Percentiles rank a stretch among this genome's conserved stretches.
phyloP scores from a whole-genome alignment of 2,888 invertebrate genomes.

The Dione juno region DNA sequence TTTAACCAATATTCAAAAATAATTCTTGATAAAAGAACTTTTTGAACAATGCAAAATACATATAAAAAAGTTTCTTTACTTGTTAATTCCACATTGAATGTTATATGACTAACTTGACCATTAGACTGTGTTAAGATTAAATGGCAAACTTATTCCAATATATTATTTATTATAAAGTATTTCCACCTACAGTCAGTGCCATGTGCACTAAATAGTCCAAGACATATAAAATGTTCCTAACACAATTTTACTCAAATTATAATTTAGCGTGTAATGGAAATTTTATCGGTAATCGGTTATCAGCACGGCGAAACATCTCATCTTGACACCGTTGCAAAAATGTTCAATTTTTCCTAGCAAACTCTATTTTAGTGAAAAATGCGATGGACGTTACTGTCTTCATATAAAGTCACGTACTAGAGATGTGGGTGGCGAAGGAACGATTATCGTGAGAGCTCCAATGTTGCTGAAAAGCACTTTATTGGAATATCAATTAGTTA shows the following conservation, averaged over 20 bases:
- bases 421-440: conserved; percentile 60
- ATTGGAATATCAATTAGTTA: not conserved
- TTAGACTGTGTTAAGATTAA: too few relatives aligned
- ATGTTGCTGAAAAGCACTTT: conserved; percentile 20
- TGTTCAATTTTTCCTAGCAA: conserved; percentile 68
- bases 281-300: conserved; percentile 50
- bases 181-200: not conserved
- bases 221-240: conserved; percentile 8
- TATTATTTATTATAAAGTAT: too few relatives aligned
- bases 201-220: not conserved
- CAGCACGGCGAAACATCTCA: conserved; percentile 56
- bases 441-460: conserved; percentile 55
- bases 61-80: too few relatives aligned
- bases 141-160: too few relatives aligned
- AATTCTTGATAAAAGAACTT: too few relatives aligned
- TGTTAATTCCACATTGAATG: too few relatives aligned
- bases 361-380: conserved; percentile 71
- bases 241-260: conserved; percentile 36
- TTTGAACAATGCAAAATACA: too few relatives aligned
- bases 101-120: too few relatives aligned
- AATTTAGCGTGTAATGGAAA: conserved; percentile 54
- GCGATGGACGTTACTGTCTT: conserved; percentile 59
- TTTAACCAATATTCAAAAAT: not conserved
- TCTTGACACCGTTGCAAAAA: conserved; percentile 59
- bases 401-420: conserved; percentile 70